Conservation (phyloP, 2,888 invertebrate species). For the Portevinia maculata region DNA sequence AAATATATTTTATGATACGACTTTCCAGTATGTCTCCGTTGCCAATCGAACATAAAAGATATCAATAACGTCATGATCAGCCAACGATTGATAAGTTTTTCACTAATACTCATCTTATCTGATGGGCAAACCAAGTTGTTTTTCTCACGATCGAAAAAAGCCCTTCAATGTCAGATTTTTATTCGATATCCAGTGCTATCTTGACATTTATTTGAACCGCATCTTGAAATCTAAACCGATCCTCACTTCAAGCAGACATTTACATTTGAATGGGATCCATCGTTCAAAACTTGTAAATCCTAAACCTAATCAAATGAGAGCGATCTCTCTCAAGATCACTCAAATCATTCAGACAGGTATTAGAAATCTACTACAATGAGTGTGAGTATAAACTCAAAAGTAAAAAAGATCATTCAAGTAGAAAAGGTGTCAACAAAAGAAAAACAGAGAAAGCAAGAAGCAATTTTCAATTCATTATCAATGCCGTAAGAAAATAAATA, state of each 20-base stretch:
- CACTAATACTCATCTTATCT: slow-evolving; percentile 21
- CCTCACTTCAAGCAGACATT: slow-evolving; percentile 54
- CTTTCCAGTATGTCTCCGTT: slow-evolving; percentile 1
- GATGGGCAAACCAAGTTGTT: not conserved
- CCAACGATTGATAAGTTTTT: slow-evolving; percentile 18
- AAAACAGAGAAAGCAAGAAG: slow-evolving; percentile 46
- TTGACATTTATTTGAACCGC: slow-evolving; percentile 25
- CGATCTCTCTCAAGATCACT: slow-evolving; percentile 36
- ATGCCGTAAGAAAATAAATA: slow-evolving; percentile 20
- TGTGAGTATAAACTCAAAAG: slow-evolving; percentile 55
- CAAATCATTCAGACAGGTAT: slow-evolving; percentile 46
- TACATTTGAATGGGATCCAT: slow-evolving; percentile 59
- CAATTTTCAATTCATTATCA: slow-evolving; percentile 64
- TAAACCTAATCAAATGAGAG: slow-evolving; percentile 45
- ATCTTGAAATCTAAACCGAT: slow-evolving; percentile 27
- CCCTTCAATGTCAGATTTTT: slow-evolving; percentile 1
- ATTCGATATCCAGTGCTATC: slow-evolving; percentile 32
- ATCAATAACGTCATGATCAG: slow-evolving; percentile 14
- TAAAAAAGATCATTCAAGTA: slow-evolving; percentile 17
- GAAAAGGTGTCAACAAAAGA: slow-evolving; percentile 5
- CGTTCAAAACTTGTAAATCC: slow-evolving; percentile 31
- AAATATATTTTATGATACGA: slow-evolving; percentile 13
- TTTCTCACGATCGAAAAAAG: slow-evolving; percentile 36
- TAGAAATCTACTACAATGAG: slow-evolving; percentile 52
- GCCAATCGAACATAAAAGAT: not conserved